A percentile compares a stretch with the other conserved stretches of the same genome.
phyloP scores from a whole-genome alignment of 1,140 invertebrate genomes.

The Druon quercuslanigerum region DNA sequence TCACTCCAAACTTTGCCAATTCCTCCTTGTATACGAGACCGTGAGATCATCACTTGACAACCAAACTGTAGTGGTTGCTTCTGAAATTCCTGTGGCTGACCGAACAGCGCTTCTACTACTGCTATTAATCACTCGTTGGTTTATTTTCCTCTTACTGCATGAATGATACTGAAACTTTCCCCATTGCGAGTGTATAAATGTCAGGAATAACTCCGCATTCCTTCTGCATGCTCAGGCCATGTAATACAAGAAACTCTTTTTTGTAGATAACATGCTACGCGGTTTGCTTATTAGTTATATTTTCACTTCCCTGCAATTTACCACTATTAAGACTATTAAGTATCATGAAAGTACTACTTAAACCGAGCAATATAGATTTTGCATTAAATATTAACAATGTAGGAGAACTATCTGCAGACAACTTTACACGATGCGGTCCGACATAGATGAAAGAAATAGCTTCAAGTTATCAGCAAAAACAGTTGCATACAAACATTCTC shows the following conservation, averaged over 20 bases:
- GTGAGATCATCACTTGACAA: conserved; percentile 12
- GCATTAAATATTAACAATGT: too few relatives aligned
- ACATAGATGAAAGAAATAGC: too few relatives aligned
- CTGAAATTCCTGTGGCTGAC: conserved; percentile 22
- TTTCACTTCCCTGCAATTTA: neutral
- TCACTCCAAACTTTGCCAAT: neutral
- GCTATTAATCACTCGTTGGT: conserved; percentile 24
- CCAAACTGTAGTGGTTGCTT: conserved; percentile 10
- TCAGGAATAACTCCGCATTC: conserved; percentile 9
- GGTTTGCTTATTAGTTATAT: conserved; percentile 6
- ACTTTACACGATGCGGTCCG: too few relatives aligned
- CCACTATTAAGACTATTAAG: too few relatives aligned
- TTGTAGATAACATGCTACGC: neutral
- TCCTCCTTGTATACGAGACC: conserved; percentile 6
- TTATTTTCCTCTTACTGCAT: conserved; percentile 10
- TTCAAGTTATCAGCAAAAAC: too few relatives aligned
- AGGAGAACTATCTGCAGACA: too few relatives aligned
- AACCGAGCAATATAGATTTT: too few relatives aligned
- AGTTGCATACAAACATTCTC: too few relatives aligned
- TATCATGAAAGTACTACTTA: too few relatives aligned
- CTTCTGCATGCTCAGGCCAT: neutral
- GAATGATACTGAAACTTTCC: conserved; percentile 26
- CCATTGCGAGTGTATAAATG: conserved; percentile 24
- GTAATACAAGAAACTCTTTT: neutral
- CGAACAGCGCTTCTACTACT: conserved; percentile 16